These are phyloP conservation scores for Aelia acuminata DNA, from an alignment of 2,888 invertebrate genomes.

Conservation along the genomic window DNA sequence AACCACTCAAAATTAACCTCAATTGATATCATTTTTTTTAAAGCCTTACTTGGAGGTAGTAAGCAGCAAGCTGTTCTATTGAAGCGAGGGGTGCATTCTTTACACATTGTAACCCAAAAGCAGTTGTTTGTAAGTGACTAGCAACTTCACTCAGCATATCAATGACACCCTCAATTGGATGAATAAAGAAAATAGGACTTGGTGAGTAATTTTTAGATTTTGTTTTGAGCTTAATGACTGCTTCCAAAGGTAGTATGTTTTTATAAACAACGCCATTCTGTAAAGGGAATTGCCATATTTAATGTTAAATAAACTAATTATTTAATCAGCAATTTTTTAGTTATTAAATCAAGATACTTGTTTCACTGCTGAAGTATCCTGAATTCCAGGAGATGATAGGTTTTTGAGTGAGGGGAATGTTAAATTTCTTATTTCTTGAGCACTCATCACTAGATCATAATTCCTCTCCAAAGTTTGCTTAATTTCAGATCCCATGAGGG, in stretches of 20 bases:
- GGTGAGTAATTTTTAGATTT: slow-evolving; percentile 69
- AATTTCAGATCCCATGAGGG: slow-evolving; percentile 98
- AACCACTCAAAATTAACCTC: neutral
- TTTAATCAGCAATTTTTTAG: neutral
- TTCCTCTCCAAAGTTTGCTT: slow-evolving; percentile 95
- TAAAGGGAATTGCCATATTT: slow-evolving; percentile 61
- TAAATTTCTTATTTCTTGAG: slow-evolving; percentile 90
- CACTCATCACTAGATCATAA: slow-evolving; percentile 90
- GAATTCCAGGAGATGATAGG: slow-evolving; percentile 38
- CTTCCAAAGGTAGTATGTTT: slow-evolving; percentile 82
- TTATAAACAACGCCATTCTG: slow-evolving; percentile 67
- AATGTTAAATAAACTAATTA: neutral
- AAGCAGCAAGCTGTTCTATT: slow-evolving; percentile 80
- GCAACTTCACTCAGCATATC: slow-evolving; percentile 81
- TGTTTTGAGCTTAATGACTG: slow-evolving; percentile 78
- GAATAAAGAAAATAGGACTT: slow-evolving; percentile 73
- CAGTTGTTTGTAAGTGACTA: slow-evolving; percentile 79
- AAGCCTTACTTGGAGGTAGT: slow-evolving; percentile 73
- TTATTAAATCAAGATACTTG: neutral
- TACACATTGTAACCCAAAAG: slow-evolving; percentile 91
- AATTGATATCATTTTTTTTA: neutral
- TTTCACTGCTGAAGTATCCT: neutral
- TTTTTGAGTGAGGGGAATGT: slow-evolving; percentile 81
- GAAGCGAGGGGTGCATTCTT: slow-evolving; percentile 80
- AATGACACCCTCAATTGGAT: slow-evolving; percentile 92